phyloP scores from a whole-genome alignment of 35 echinoderm and acorn worm genomes.

The Hemicentrotus pulcherrimus region DNA sequence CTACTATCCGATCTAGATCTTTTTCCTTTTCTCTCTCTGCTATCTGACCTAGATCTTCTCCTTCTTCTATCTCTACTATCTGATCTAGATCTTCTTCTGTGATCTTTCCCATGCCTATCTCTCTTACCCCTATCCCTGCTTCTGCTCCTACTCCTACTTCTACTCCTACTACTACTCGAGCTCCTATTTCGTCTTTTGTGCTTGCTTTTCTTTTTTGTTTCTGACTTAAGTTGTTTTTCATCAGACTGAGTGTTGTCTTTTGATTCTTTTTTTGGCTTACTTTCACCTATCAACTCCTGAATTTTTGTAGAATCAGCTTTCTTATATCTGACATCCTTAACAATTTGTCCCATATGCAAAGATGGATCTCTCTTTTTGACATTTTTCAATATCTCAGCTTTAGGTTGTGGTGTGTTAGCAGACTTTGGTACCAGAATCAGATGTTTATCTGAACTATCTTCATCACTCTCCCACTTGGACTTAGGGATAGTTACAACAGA shows the following conservation, averaged over 20 bases:
- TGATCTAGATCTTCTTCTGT: not conserved
- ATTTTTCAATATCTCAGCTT: not conserved
- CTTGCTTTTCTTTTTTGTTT: conserved; percentile 18
- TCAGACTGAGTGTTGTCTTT: conserved; percentile 6
- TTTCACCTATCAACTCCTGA: not conserved
- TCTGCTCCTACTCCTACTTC: not conserved
- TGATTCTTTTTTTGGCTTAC: not conserved
- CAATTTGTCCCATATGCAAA: conserved; percentile 38
- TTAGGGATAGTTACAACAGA: conserved; percentile 42
- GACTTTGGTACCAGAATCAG: conserved; percentile 11
- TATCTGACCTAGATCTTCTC: conserved; percentile 11
- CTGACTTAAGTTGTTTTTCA: not conserved
- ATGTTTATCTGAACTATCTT: conserved; percentile 40
- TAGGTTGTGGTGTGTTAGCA: not conserved
- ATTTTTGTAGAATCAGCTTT: not conserved
- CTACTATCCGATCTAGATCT: not conserved
- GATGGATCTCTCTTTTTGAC: conserved; percentile 41
- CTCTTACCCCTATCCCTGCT: conserved; percentile 15
- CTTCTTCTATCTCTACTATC: conserved; percentile 20
- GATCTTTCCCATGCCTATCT: conserved; percentile 22
- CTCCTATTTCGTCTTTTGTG: not conserved
- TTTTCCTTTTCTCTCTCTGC: conserved; percentile 17
- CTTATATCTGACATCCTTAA: conserved; percentile 24
- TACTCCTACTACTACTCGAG: not conserved
- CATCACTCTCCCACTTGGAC: conserved; percentile 45